Conservation (phyloP, 2,113 vertebrate species). For the Speoplatyrhinus poulsoni region DNA sequence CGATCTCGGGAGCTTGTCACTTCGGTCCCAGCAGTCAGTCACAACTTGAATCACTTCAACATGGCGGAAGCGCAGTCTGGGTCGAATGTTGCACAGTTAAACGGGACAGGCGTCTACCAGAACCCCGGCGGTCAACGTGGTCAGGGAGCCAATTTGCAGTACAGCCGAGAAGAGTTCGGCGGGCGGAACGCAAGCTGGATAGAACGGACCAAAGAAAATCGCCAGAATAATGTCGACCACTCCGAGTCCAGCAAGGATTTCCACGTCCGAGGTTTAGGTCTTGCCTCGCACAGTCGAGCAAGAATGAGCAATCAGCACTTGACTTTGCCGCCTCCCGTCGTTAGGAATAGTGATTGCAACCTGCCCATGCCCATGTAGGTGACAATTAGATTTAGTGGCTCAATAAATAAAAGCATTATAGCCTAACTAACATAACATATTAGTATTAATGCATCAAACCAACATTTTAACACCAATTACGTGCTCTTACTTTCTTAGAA, state of each 20-base stretch:
- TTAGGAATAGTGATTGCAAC: too few species aligned
- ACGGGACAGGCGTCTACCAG: slow-evolving; percentile 29
- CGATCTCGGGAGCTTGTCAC: slow-evolving; percentile 74
- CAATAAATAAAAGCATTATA: too few species aligned
- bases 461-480: too few species aligned
- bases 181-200: slow-evolving; percentile 60
- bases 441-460: too few species aligned
- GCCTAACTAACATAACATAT: too few species aligned
- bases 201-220: slow-evolving; percentile 52
- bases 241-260: slow-evolving; percentile 42
- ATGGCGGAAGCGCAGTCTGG: slow-evolving; percentile 76
- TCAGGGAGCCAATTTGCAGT: slow-evolving; percentile 35
- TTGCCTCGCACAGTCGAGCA: slow-evolving; percentile 3
- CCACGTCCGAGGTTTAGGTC: slow-evolving; percentile 39
- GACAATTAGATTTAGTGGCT: too few species aligned
- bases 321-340: slow-evolving; percentile 45
- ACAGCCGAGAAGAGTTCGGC: slow-evolving; percentile 37
- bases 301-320: neutral
- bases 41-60: slow-evolving; percentile 78
- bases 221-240: slow-evolving; percentile 33
- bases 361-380: too few species aligned
- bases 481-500: too few species aligned
- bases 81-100: slow-evolving; percentile 51
- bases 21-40: slow-evolving; percentile 74
- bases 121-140: slow-evolving; percentile 39